Evolutionary conservation across 2,797 vertebrate species (phyloP).

Genomic region (Spinibarbus caldwelli): DNA sequence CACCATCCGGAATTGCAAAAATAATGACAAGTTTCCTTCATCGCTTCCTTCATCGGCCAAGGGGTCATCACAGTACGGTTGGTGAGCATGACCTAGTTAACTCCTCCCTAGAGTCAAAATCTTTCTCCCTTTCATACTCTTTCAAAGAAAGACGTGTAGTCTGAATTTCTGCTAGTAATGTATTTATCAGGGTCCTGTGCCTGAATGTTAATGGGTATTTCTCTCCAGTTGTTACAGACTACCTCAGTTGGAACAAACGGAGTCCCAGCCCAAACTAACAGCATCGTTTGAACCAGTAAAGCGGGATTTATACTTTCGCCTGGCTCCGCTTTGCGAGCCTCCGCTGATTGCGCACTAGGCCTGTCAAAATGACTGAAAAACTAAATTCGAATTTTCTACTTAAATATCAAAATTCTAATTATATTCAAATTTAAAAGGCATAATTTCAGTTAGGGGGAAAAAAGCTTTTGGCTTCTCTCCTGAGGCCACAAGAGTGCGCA

Average conservation of each 20-base stretch:
- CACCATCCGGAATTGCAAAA: background rate
- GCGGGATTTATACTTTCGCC: too few species aligned
- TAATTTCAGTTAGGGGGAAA: too few species aligned
- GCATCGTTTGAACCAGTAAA: too few species aligned
- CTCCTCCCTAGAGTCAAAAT: background rate
- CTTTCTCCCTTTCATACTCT: background rate
- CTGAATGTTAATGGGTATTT: background rate
- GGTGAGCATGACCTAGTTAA: background rate
- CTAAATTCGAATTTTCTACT: too few species aligned
- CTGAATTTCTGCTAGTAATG: background rate
- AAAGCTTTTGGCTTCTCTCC: too few species aligned
- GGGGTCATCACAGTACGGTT: background rate
- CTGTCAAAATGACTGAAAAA: too few species aligned
- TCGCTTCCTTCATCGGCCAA: background rate
- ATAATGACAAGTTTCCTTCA: background rate
- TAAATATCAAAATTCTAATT: too few species aligned
- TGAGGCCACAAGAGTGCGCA: too few species aligned
- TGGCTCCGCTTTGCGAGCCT: too few species aligned
- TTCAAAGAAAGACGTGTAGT: background rate
- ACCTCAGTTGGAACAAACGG: background rate
- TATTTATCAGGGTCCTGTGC: background rate
- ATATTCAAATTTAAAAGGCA: too few species aligned
- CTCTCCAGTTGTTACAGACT: background rate
- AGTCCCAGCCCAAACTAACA: background rate
- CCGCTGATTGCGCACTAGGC: too few species aligned